These are phyloP conservation scores for Passer montanus DNA, from an alignment of 2,113 vertebrate genomes.

Conservation along the genomic window DNA sequence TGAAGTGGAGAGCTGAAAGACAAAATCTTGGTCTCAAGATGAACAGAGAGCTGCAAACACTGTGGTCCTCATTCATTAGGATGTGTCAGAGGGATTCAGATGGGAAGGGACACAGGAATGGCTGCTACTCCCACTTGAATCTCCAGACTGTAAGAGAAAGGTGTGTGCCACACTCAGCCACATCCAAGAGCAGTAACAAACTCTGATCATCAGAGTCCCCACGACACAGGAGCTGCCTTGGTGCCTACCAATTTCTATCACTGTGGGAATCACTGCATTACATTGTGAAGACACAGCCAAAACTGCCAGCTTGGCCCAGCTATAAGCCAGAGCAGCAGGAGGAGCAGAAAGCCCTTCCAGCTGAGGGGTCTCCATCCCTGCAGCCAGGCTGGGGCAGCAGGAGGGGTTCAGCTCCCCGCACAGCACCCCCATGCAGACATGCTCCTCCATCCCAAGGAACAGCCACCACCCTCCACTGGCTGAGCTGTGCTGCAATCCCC, in stretches of 20 bases:
- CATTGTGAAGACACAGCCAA: not conserved
- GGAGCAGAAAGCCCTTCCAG: not conserved
- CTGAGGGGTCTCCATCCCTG: not conserved
- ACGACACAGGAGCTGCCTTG: not conserved
- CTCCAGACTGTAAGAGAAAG: not conserved
- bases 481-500: not conserved
- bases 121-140: not conserved
- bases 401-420: not conserved
- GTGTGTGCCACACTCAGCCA: not conserved
- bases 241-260: not conserved
- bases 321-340: not conserved
- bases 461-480: fast-evolving
- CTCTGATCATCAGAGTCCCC: not conserved
- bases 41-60: not conserved
- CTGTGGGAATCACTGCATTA: not conserved
- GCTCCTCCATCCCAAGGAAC: not conserved
- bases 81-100: not conserved
- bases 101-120: not conserved
- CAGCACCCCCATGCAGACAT: fast-evolving
- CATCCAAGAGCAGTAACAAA: not conserved
- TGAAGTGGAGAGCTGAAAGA: not conserved
- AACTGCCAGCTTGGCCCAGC: not conserved
- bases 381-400: not conserved
- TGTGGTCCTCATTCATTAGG: not conserved
- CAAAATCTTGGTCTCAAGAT: not conserved